Evolutionary conservation across 1,140 invertebrate species (phyloP), one percentile per base, ranked within the genome.

Genomic region (Dendrolimus kikuchii): DNA sequence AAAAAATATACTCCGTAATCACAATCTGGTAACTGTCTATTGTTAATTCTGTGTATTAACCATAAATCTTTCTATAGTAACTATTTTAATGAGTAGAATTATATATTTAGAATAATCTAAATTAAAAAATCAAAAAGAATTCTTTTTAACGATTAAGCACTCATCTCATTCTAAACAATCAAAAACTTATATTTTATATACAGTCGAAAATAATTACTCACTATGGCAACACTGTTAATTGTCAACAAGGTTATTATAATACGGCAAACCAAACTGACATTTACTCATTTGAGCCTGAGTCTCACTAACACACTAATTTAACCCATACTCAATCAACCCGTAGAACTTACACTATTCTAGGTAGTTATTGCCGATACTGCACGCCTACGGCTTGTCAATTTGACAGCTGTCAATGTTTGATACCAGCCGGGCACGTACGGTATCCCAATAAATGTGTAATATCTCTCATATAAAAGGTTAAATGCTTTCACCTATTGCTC

Each of bases 181-280:
- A 76, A 51, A 79, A 79, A 75, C 74, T 77, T 86, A 70, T 63
- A 23, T 51, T 55, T 68, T 70, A 83, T 80, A 71, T 83, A 82
- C 82, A 83, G 69, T 81, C 76, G 71, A 77, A 80, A 81, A 77
- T 78, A 73, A 80, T 82, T 82, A 81, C 70, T 77, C 69, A 81
- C 79, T 86, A 84, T 80, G 82, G 79, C 82, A 83, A 86, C 80
- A 83, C 74, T 72, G 76, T 75, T 72, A 85, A 82, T 72, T 81
- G 73, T 81, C 77, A 86, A 86, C 82, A 80, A 81, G 74, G 67
- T 81, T 81, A 77, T 23, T 23, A 23, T 73, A 71, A 73, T 66
- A 75, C 69, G 66, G 70, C 76, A 81, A 83, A 81, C 76, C 73
- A 77, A 81, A 79, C 71, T 66, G 66, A 72, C 48, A 38, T 66